Evolutionary conservation across 2,113 vertebrate species (phyloP).

Genomic region (Poecile atricapillus): DNA sequence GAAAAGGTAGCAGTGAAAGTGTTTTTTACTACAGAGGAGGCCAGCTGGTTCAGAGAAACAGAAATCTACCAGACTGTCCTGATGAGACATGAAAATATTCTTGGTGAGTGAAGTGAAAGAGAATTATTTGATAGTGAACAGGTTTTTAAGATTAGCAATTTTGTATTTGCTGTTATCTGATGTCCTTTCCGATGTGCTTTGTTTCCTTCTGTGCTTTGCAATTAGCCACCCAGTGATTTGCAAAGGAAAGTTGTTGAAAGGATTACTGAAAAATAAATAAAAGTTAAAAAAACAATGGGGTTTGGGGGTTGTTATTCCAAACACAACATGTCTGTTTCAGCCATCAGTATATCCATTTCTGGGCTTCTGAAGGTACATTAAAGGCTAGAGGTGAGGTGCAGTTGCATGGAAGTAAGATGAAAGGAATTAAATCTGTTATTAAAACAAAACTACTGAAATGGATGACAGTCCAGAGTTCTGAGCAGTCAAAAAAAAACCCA

Average conservation of each 20-base stretch:
- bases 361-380: neutral
- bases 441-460: neutral
- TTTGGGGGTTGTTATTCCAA: neutral
- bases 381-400: neutral
- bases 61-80: conserved; percentile 98
- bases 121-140: neutral
- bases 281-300: neutral
- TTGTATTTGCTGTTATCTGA: neutral
- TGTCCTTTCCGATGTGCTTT: neutral
- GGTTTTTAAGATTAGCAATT: neutral
- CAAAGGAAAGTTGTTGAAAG: neutral
- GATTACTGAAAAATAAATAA: neutral
- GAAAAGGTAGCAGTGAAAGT: conserved; percentile 97
- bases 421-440: neutral
- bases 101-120: conserved; percentile 79
- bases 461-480: neutral
- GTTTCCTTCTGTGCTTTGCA: neutral
- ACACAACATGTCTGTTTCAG: neutral
- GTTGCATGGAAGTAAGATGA: neutral
- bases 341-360: neutral
- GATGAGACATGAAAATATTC: conserved; percentile 97
- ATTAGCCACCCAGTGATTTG: neutral
- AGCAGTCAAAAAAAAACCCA: neutral
- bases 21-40: conserved; percentile 96
- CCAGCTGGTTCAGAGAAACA: conserved; percentile 98